A percentile compares a stretch with the other conserved stretches of the same genome.
These are phyloP conservation scores for Apeira syringaria DNA, from an alignment of 2,888 invertebrate genomes.

Conservation along the genomic window DNA sequence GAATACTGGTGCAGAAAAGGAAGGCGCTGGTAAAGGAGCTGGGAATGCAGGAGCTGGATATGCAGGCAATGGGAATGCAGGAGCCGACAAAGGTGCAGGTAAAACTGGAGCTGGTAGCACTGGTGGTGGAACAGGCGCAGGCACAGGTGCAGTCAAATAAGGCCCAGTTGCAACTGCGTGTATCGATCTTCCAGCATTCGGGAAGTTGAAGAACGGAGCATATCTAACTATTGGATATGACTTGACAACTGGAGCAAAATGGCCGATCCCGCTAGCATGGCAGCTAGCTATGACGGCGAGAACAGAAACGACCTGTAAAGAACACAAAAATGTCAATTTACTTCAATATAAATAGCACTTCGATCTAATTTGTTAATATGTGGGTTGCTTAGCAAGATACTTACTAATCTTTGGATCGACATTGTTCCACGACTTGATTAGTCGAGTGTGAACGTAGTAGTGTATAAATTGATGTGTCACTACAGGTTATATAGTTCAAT, in stretches of 20 bases:
- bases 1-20: conserved; percentile 34
- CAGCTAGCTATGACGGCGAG: conserved; percentile 67
- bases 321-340: conserved; percentile 19
- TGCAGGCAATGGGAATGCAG: conserved; percentile 38
- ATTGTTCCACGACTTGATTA: conserved; percentile 67
- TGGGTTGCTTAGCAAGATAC: conserved; percentile 34
- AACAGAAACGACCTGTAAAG: conserved; percentile 57
- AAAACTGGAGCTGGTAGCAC: conserved; percentile 21
- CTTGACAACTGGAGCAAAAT: conserved; percentile 57
- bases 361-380: conserved; percentile 7
- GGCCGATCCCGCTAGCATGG: conserved; percentile 70
- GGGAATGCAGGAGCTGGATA: conserved; percentile 36
- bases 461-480: conserved; percentile 68
- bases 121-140: conserved; percentile 38
- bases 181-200: conserved; percentile 64
- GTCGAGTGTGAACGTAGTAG: conserved; percentile 61
- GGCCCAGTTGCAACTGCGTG: conserved; percentile 64
- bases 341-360: too few species aligned
- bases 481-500: conserved; percentile 77
- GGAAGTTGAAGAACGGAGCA: conserved; percentile 76
- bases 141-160: conserved; percentile 32
- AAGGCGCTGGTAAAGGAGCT: conserved; percentile 36
- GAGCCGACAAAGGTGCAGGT: conserved; percentile 33
- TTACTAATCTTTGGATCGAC: conserved; percentile 69
- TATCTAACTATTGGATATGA: conserved; percentile 69